Evolutionary conservation across 1,140 invertebrate genomes (phyloP).

Genomic region (Zaprionus lachaisei): DNA sequence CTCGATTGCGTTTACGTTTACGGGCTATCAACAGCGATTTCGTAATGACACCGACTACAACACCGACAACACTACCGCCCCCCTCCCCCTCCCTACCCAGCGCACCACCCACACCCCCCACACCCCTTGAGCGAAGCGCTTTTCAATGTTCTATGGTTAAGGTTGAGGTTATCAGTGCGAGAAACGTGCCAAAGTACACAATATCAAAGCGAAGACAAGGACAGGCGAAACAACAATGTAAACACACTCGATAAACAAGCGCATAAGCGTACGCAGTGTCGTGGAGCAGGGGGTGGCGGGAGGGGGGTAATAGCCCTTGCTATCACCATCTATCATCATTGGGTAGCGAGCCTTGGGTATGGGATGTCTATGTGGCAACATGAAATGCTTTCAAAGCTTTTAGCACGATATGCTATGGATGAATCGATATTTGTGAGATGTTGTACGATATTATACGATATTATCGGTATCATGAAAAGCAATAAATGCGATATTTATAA

Average conservation of each 20-base stretch:
- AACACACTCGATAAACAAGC: slow-evolving; percentile 25
- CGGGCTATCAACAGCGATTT: background rate
- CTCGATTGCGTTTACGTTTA: background rate
- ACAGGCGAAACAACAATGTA: slow-evolving; percentile 50
- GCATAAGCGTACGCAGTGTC: background rate
- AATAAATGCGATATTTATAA: too few species aligned
- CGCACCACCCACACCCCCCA: background rate
- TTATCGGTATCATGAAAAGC: too few species aligned
- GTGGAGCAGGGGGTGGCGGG: background rate
- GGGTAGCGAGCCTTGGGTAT: background rate
- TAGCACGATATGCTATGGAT: background rate
- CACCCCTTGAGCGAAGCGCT: background rate
- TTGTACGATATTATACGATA: too few species aligned
- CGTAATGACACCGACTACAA: slow-evolving; percentile 12
- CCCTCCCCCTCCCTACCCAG: background rate
- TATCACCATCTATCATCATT: slow-evolving; percentile 6
- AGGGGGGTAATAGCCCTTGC: background rate
- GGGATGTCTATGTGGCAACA: background rate
- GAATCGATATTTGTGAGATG: background rate
- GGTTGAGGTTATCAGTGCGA: slow-evolving; percentile 75
- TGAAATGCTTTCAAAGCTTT: too few species aligned
- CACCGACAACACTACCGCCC: background rate
- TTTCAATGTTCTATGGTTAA: slow-evolving; percentile 66
- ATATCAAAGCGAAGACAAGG: slow-evolving; percentile 57
- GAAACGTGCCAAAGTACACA: slow-evolving; percentile 64